phyloP scores from a whole-genome alignment of 1,140 invertebrate genomes.

The Neotoxoptera formosana region DNA sequence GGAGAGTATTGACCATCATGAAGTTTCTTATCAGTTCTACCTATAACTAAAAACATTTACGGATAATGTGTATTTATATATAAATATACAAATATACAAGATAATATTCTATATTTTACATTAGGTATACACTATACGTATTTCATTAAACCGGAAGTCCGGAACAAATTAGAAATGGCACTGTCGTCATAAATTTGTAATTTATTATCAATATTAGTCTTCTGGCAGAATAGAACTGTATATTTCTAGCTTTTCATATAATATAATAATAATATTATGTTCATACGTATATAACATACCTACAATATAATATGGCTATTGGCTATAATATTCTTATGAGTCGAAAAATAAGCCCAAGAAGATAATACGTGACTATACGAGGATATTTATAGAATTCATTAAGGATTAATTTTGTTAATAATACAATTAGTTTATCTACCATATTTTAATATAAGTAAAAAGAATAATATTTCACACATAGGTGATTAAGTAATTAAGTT shows the following conservation, averaged over 20 bases:
- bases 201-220: neutral
- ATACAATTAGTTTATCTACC: neutral
- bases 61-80: neutral
- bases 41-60: conserved; percentile 10
- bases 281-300: neutral
- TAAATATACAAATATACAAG: neutral
- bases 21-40: conserved; percentile 34
- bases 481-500: neutral
- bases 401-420: neutral
- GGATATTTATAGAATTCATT: neutral
- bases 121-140: neutral
- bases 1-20: neutral
- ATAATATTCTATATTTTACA: neutral
- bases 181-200: neutral
- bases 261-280: neutral
- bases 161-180: neutral
- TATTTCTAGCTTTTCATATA: neutral
- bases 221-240: neutral
- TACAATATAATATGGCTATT: neutral
- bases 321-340: neutral
- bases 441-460: neutral
- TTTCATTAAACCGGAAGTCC: neutral
- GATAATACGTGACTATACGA: neutral
- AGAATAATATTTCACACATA: neutral
- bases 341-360: neutral